These are phyloP conservation scores for Eudasyphora cyanicolor DNA, from an alignment of 2,888 invertebrate species.

Conservation along the genomic window DNA sequence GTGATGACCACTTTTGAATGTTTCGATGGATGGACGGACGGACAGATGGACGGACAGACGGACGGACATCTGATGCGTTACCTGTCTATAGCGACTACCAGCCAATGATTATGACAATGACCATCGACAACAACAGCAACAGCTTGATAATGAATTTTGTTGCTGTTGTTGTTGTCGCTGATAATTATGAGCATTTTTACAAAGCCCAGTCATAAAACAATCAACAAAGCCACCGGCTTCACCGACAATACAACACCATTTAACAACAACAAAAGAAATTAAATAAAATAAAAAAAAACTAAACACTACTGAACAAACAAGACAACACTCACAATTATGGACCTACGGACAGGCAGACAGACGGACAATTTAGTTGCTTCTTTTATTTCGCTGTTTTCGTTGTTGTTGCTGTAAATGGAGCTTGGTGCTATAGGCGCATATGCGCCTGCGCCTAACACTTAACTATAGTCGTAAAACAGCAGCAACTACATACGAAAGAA, in stretches of 20 bases:
- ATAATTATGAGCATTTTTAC: too few species aligned
- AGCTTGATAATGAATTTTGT: too few species aligned
- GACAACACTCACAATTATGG: not conserved
- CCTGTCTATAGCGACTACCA: too few species aligned
- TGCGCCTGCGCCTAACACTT: constrained; percentile 28
- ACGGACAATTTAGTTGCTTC: not conserved
- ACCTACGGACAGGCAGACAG: not conserved
- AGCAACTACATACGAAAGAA: not conserved
- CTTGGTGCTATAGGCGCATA: not conserved
- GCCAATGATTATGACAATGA: too few species aligned
- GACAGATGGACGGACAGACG: not conserved
- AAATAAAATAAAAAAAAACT: too few species aligned
- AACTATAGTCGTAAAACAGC: constrained; percentile 26
- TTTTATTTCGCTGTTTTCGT: not conserved
- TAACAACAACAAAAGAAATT: too few species aligned
- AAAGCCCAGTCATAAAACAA: too few species aligned
- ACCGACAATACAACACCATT: too few species aligned
- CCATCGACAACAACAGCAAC: not conserved
- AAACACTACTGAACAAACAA: not conserved
- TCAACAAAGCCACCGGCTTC: too few species aligned
- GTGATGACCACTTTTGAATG: too few species aligned
- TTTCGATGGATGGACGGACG: not conserved
- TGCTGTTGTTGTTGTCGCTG: too few species aligned
- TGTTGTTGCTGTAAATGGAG: not conserved
- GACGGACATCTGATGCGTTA: not conserved